Evolutionary conservation across 2,797 vertebrate genomes (phyloP).

Genomic region (Muraenolepis orangiensis): DNA sequence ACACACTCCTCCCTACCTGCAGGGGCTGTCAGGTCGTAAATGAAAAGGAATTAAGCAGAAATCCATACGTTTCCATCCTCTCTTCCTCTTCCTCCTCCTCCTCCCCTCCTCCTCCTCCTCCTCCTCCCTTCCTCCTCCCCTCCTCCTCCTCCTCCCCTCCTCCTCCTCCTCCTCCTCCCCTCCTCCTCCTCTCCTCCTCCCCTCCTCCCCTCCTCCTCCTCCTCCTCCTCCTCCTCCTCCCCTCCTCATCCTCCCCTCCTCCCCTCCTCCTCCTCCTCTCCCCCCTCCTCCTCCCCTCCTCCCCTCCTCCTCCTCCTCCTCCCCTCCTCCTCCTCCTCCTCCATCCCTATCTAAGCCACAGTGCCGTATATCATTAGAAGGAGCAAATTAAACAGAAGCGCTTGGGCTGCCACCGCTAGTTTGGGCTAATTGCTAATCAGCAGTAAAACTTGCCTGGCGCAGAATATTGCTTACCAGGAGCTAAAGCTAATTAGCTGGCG

Average conservation of each 20-base stretch:
- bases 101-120: slow-evolving; percentile 39
- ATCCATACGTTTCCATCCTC: slow-evolving; percentile 71
- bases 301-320: too few species aligned
- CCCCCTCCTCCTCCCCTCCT: too few species aligned
- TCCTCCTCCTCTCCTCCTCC: slow-evolving; percentile 12
- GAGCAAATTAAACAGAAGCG: slow-evolving; percentile 81
- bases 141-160: slow-evolving; percentile 39
- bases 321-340: neutral
- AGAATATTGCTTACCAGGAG: slow-evolving; percentile 82
- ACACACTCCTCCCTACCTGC: slow-evolving; percentile 58
- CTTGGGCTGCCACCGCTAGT: slow-evolving; percentile 73
- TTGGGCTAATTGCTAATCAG: slow-evolving; percentile 82
- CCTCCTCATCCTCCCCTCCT: slow-evolving; percentile 41
- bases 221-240: slow-evolving; percentile 40
- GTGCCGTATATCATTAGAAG: slow-evolving; percentile 72
- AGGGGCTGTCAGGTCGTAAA: slow-evolving; percentile 71
- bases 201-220: slow-evolving; percentile 43
- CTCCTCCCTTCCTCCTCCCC: too few species aligned
- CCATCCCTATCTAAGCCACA: slow-evolving; percentile 44
- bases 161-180: too few species aligned
- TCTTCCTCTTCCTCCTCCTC: slow-evolving; percentile 43
- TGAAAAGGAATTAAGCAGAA: slow-evolving; percentile 77
- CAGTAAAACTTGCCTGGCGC: slow-evolving; percentile 81
- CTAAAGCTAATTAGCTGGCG: slow-evolving; percentile 81
- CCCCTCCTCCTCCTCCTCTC: too few species aligned